A percentile compares a stretch with the other conserved stretches of the same genome.
Evolutionary conservation across 2,797 vertebrate genomes (phyloP).

Genomic region (Delichon dasypus): DNA sequence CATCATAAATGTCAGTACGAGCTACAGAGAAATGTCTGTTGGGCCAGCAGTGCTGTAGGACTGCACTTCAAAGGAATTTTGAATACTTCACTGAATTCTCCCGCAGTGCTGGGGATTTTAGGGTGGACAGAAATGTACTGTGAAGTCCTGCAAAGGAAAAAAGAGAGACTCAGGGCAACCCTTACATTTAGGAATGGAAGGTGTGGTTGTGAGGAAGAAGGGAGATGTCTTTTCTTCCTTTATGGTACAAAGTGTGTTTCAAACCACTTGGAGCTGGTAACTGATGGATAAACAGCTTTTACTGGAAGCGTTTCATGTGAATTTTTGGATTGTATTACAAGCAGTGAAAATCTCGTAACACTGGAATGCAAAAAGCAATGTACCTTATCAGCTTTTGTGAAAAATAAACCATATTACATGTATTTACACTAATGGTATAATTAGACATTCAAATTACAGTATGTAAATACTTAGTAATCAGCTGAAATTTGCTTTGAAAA

Average conservation of each 20-base stretch:
- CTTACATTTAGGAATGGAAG: background rate
- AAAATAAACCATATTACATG: conserved; percentile 80
- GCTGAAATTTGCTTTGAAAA: conserved; percentile 84
- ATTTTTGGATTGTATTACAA: conserved; percentile 6
- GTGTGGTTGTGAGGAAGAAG: background rate
- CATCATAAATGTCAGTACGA: background rate
- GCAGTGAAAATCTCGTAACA: conserved; percentile 32
- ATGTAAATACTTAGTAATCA: conserved; percentile 85
- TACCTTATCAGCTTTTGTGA: conserved; percentile 73
- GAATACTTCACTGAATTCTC: too few species aligned
- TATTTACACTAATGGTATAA: conserved; percentile 83
- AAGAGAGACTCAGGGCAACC: background rate
- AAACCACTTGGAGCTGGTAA: background rate
- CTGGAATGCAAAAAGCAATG: conserved; percentile 61
- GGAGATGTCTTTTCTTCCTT: background rate
- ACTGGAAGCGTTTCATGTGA: background rate
- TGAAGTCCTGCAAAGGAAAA: background rate
- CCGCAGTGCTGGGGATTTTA: background rate
- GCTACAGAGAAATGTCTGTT: background rate
- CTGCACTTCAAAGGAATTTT: background rate
- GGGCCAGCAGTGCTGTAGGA: background rate
- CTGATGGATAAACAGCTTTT: background rate
- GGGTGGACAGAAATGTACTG: background rate
- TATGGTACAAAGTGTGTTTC: background rate
- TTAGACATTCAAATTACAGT: conserved; percentile 82